These are phyloP conservation scores for Artemia sp. DNA, from an alignment of 2,888 invertebrate genomes.

Conservation along the genomic window DNA sequence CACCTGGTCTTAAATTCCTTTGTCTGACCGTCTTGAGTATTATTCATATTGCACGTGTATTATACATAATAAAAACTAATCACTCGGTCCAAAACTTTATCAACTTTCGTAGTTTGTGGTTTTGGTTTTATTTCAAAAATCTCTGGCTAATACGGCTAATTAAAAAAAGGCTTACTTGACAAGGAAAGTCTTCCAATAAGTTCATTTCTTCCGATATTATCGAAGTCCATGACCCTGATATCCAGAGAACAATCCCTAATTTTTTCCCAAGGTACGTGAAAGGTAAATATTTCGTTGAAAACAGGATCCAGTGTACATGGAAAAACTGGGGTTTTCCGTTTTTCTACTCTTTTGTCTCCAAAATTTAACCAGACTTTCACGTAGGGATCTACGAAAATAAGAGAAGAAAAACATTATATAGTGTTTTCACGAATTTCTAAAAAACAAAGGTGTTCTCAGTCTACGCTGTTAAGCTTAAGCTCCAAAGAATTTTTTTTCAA, in stretches of 20 bases:
- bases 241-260: conserved; percentile 83
- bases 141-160: background rate
- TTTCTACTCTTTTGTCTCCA: conserved; percentile 83
- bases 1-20: too few relatives aligned
- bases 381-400: conserved; percentile 63
- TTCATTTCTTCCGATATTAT: conserved; percentile 84
- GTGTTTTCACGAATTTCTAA: too few relatives aligned
- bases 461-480: too few relatives aligned
- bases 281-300: conserved; percentile 87
- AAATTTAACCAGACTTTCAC: conserved; percentile 96
- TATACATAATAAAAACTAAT: too few relatives aligned
- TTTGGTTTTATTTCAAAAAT: too few relatives aligned
- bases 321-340: conserved; percentile 84
- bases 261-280: conserved; percentile 93
- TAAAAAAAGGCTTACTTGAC: conserved; percentile 46
- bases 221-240: conserved; percentile 92
- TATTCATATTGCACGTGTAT: too few relatives aligned
- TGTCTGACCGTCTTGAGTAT: too few relatives aligned
- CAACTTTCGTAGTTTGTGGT: too few relatives aligned
- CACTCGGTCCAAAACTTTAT: too few relatives aligned
- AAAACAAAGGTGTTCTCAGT: too few relatives aligned
- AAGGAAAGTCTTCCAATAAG: conserved; percentile 78
- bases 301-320: conserved; percentile 86
- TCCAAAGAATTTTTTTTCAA: too few relatives aligned
- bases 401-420: conserved; percentile 18